These are phyloP conservation scores for Paedocypris micromegethes DNA, from an alignment of 2,797 vertebrate species.

Conservation along the genomic window DNA sequence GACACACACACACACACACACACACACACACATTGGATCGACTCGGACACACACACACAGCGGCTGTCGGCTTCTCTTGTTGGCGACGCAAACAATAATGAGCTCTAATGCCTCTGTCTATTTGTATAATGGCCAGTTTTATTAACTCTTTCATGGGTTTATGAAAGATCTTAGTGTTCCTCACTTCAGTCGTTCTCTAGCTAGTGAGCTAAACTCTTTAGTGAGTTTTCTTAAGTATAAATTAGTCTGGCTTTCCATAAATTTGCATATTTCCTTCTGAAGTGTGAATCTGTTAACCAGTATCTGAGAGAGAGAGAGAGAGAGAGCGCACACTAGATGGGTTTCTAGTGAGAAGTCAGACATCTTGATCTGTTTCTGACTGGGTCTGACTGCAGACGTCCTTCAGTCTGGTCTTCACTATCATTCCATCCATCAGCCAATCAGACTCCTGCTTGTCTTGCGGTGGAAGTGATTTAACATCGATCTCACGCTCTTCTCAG, in stretches of 20 bases:
- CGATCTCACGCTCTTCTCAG: background rate
- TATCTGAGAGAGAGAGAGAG: slow-evolving; percentile 52
- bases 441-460: too few relatives aligned
- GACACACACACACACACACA: slow-evolving; percentile 14
- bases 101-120: slow-evolving; percentile 65
- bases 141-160: slow-evolving; percentile 61
- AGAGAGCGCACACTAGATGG: too few relatives aligned
- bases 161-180: too few relatives aligned
- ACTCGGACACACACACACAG: slow-evolving; percentile 16
- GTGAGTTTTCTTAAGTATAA: too few relatives aligned
- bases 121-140: slow-evolving; percentile 62
- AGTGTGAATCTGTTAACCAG: slow-evolving; percentile 86
- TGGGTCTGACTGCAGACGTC: too few relatives aligned
- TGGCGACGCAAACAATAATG: slow-evolving; percentile 68
- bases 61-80: slow-evolving; percentile 58
- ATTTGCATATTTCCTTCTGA: slow-evolving; percentile 86
- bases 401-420: too few relatives aligned
- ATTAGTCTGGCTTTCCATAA: slow-evolving; percentile 59
- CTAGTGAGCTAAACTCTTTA: too few relatives aligned
- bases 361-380: too few relatives aligned
- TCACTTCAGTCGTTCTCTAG: too few relatives aligned
- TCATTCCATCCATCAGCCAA: too few relatives aligned
- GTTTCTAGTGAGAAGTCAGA: too few relatives aligned
- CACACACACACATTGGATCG: slow-evolving; percentile 23
- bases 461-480: too few relatives aligned